phyloP scores from a whole-genome alignment of 1,140 invertebrate species.

The Pachypsylla venusta region DNA sequence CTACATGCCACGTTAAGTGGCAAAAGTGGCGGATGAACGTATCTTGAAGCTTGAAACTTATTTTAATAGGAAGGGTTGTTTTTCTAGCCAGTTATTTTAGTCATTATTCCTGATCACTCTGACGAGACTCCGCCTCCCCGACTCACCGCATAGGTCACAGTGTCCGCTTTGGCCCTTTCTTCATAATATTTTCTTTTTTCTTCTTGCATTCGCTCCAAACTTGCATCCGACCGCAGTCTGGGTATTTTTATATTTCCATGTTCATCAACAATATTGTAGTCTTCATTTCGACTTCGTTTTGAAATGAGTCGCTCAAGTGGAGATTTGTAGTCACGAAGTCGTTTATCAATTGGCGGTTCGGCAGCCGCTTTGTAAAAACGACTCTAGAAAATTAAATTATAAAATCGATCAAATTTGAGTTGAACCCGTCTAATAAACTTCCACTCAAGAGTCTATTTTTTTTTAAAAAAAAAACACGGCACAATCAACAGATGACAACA shows the following conservation, averaged over 20 bases:
- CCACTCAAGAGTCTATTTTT: no score
- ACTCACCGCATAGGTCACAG: not conserved
- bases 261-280: not conserved
- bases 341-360: not conserved
- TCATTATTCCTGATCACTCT: no score
- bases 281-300: not conserved
- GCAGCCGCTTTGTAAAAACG: not conserved
- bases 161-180: slow-evolving; percentile 4
- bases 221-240: not conserved
- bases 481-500: no score
- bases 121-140: not conserved
- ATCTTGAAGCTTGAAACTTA: no score
- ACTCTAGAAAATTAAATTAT: no score
- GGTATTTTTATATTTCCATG: not conserved
- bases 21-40: no score
- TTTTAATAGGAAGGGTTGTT: no score
- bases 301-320: not conserved
- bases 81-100: no score
- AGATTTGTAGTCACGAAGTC: not conserved
- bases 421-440: no score
- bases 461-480: no score
- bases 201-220: not conserved
- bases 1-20: no score
- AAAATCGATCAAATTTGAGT: no score
- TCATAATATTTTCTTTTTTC: not conserved